Conservation (phyloP, 2,888 invertebrate genomes). For the Autographa pulchrina region DNA sequence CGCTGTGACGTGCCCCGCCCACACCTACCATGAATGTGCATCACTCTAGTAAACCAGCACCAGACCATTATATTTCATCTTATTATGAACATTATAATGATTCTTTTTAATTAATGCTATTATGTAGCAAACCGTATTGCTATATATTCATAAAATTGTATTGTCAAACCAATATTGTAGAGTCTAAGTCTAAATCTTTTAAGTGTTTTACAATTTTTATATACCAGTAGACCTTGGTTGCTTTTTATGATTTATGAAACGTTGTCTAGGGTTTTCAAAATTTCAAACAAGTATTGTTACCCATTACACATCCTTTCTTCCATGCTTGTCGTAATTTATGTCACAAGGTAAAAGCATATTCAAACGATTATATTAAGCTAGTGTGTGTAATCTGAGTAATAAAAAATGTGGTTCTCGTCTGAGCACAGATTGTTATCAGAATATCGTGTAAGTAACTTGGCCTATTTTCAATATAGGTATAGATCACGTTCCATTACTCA, state of each 20-base stretch:
- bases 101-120: constrained; percentile 2
- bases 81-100: background rate
- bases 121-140: background rate
- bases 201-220: background rate
- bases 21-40: constrained; percentile 5
- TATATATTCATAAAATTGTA: background rate
- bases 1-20: constrained; percentile 38
- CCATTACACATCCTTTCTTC: background rate
- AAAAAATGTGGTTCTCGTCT: background rate
- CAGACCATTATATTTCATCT: constrained; percentile 11
- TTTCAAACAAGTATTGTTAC: background rate
- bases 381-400: background rate
- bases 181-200: too few species aligned
- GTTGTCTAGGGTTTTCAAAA: background rate
- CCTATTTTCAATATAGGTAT: background rate
- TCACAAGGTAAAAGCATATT: background rate
- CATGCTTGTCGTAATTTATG: background rate
- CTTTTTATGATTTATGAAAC: background rate
- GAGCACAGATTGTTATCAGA: background rate
- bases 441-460: background rate
- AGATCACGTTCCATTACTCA: background rate
- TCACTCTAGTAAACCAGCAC: background rate
- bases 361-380: background rate
- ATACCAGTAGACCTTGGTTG: background rate
- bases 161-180: too few species aligned